Percentiles rank a stretch among this genome's conserved stretches.
These are phyloP conservation scores for Nephrotoma appendiculata DNA, from an alignment of 2,888 invertebrate genomes.

Conservation along the genomic window DNA sequence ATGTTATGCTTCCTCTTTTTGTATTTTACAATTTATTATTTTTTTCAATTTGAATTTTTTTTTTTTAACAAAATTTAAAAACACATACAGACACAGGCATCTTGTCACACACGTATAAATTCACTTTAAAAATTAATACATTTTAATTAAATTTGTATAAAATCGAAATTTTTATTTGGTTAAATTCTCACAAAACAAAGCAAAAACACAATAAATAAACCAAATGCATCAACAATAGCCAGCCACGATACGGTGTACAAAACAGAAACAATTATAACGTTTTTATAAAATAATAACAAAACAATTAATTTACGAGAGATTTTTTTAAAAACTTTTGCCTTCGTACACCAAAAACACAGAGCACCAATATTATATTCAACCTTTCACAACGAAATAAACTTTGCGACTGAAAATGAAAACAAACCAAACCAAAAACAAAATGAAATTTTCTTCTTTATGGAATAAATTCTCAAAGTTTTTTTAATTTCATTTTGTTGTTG, in stretches of 20 bases:
- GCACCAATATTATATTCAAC: neutral
- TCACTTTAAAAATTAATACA: neutral
- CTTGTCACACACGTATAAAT: neutral
- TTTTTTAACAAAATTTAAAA: neutral
- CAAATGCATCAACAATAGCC: neutral
- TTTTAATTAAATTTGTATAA: neutral
- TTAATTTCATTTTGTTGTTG: neutral
- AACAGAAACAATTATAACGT: too few relatives aligned
- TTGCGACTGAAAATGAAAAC: neutral
- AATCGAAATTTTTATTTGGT: neutral
- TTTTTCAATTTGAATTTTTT: neutral
- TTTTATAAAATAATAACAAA: neutral
- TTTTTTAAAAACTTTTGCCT: neutral
- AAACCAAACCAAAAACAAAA: neutral
- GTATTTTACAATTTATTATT: neutral
- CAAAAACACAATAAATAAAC: neutral
- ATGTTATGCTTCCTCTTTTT: neutral
- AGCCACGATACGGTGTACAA: too few relatives aligned
- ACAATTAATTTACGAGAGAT: neutral
- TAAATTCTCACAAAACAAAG: neutral
- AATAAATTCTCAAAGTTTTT: neutral
- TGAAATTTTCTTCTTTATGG: neutral
- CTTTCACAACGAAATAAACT: neutral
- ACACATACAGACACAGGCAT: neutral
- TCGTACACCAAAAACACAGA: neutral